A percentile compares a stretch with the other conserved stretches of the same genome.
Conservation (phyloP, 1,140 invertebrate genomes). For the Philaenus spumarius region DNA sequence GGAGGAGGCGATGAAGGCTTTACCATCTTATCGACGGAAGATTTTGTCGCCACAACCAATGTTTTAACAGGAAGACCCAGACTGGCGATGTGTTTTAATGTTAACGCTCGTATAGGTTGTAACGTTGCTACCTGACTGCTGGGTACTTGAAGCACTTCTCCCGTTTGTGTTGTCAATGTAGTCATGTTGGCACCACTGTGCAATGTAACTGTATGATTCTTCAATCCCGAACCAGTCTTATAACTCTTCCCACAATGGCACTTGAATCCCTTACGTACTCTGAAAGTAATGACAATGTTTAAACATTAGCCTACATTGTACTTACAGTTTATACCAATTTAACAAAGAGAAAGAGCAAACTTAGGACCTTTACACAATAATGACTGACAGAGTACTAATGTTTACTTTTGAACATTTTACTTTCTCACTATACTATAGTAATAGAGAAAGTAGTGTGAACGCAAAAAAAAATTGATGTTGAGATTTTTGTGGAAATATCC, state of each 20-base stretch:
- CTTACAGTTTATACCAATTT: no score
- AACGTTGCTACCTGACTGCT: slow-evolving; percentile 22
- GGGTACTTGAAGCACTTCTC: slow-evolving; percentile 29
- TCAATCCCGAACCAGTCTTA: slow-evolving; percentile 66
- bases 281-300: no score
- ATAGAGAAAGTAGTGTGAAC: no score
- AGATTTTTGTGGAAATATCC: no score
- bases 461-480: no score
- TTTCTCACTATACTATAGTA: no score
- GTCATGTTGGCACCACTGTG: slow-evolving; percentile 43
- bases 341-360: no score
- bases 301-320: no score
- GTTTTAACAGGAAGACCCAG: slow-evolving; percentile 33
- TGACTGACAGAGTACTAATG: no score
- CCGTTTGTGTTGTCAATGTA: slow-evolving; percentile 26
- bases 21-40: slow-evolving; percentile 15
- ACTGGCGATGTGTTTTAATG: slow-evolving; percentile 31
- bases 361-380: no score
- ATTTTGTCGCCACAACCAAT: slow-evolving; percentile 27
- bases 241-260: slow-evolving; percentile 80
- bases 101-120: slow-evolving; percentile 28
- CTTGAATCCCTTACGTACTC: slow-evolving; percentile 66
- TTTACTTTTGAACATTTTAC: no score
- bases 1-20: slow-evolving; percentile 34
- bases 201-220: slow-evolving; percentile 55